Conservation (phyloP, 2,888 invertebrate genomes). For the Deilephila elpenor region DNA sequence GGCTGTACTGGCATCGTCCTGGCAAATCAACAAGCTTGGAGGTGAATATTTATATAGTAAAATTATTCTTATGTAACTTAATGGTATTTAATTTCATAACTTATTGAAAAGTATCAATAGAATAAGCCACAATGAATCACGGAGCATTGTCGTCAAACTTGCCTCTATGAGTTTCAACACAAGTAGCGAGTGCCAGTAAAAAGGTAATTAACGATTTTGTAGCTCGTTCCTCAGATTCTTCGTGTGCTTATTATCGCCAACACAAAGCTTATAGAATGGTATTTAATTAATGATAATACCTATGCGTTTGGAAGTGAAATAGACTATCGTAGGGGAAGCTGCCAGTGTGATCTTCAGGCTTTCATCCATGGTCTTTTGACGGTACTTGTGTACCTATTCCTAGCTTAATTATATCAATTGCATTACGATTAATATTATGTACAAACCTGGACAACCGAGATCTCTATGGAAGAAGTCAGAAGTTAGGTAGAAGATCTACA, state of each 20-base stretch:
- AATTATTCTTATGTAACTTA: too few species aligned
- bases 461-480: too few species aligned
- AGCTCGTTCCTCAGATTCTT: conserved; percentile 40
- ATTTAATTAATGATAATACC: too few species aligned
- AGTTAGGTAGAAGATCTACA: too few species aligned
- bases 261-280: conserved; percentile 16
- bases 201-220: conserved; percentile 46
- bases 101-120: conserved; percentile 51
- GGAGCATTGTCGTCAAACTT: conserved; percentile 44
- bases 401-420: too few species aligned
- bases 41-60: conserved; percentile 57
- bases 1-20: conserved; percentile 83
- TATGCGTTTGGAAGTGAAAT: too few species aligned
- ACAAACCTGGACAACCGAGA: too few species aligned
- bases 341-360: too few species aligned
- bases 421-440: too few species aligned
- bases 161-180: conserved; percentile 43
- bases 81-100: conserved; percentile 30
- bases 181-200: conserved; percentile 41
- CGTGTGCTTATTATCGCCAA: conserved; percentile 31
- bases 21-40: conserved; percentile 84
- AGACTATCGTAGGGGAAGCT: too few species aligned
- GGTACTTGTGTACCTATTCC: too few species aligned
- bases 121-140: conserved; percentile 52
- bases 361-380: too few species aligned